A percentile compares a stretch with the other conserved stretches of the same genome.
Conservation (phyloP, 2,113 vertebrate species). For the Eonycteris spelaea region DNA sequence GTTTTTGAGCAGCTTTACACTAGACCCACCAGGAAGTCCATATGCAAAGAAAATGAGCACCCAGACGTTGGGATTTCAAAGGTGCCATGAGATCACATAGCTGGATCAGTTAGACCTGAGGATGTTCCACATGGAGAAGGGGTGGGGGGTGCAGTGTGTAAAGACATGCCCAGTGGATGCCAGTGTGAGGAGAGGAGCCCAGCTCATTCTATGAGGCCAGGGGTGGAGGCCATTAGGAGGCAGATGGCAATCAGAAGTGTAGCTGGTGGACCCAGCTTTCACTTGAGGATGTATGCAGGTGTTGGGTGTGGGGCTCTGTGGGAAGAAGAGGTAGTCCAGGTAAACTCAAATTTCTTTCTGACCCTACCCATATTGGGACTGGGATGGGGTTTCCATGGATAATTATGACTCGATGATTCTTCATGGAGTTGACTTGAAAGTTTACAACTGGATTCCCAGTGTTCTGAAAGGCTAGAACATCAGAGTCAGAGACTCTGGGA, state of each 20-base stretch:
- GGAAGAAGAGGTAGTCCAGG: neutral
- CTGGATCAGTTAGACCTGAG: neutral
- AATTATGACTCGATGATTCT: neutral
- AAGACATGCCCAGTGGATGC: too few relatives aligned
- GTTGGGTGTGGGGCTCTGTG: accelerated
- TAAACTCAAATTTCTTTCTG: neutral
- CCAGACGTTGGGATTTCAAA: neutral
- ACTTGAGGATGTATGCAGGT: neutral
- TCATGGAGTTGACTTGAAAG: neutral
- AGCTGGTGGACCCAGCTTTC: accelerated
- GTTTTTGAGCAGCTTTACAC: neutral
- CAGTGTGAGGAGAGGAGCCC: neutral
- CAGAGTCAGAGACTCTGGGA: neutral
- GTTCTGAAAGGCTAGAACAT: neutral
- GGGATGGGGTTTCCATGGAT: neutral
- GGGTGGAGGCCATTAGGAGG: neutral
- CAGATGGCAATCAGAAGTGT: neutral
- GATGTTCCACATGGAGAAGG: neutral
- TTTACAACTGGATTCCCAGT: neutral
- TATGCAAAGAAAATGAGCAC: neutral
- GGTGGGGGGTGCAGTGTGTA: neutral
- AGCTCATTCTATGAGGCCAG: accelerated
- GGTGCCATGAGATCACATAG: neutral
- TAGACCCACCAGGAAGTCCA: neutral
- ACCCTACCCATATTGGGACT: neutral